Base-by-base conservation (phyloP, 2,888 invertebrate genomes). In the Cataglyphis cursor region DNA sequence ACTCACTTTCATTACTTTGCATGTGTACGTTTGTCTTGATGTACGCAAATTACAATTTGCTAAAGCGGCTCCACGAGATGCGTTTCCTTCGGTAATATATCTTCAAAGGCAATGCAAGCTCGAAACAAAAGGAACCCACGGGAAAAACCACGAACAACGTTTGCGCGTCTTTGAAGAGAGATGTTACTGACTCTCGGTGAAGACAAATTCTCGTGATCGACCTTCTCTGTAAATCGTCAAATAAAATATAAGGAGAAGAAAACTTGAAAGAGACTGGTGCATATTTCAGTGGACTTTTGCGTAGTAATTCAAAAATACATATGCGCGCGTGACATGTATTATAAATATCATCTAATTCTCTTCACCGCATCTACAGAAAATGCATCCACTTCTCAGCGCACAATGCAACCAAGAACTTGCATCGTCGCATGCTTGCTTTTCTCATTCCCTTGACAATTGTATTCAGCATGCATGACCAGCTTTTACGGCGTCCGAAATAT, bases 281-380 rank as follows among this genome's bases (percentile, higher is more conserved):
- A 21, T 21, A 31, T 21, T 62, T 74, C n/a, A 24, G 24, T 24
- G 59, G n/a, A n/a, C 15, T 73, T 38, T 24, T 10, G 24, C 24
- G 6, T 74, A n/a, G 28, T 41, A 65, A 75, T 62, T 44, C 48
- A 44, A 18, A 24, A 51, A 44, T 8, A 48, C n/a, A 18, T 18
- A 18, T 18, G 18, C 18, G n/a, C 4, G 28, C 24, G 38, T n/a
- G 18, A 80, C 10, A 59, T 44, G 38, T 80, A 76, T 83, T 82
- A 83, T 85, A 82, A 87, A 85, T 59, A 82, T 78, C 78, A 64
- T 66, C 82, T 65, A 82, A 82, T 86, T 86, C 84, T 86, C 86
- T 84, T 88, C 86, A 83, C 76, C 81, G 48, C 41, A 31, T 10
- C 35, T 72, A 84, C 84, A 38, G 82, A 88, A 88, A 88, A 85